Evolutionary conservation across 1,140 invertebrate genomes (phyloP).

Genomic region (Hylaeus volcanicus): DNA sequence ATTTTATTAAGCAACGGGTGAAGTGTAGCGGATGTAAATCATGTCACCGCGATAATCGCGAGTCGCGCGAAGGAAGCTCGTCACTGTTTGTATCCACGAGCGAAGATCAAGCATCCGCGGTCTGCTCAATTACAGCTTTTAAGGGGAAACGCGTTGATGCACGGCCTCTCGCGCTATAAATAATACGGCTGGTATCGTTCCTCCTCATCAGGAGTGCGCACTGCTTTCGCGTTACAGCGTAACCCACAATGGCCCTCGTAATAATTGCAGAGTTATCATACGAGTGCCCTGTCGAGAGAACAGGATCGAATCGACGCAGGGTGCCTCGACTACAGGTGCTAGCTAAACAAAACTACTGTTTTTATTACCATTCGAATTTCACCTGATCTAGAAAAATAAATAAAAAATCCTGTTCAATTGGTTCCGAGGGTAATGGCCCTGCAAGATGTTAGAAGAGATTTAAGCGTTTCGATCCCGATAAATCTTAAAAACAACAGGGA

Average conservation of each 20-base stretch:
- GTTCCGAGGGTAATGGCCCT: too few relatives aligned
- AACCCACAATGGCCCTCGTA: slow-evolving; percentile 28
- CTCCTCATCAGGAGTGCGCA: slow-evolving; percentile 43
- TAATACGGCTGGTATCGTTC: slow-evolving; percentile 47
- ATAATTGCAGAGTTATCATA: slow-evolving; percentile 51
- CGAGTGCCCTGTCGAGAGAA: slow-evolving; percentile 20
- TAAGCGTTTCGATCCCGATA: too few relatives aligned
- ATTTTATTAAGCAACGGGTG: neutral
- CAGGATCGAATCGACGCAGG: neutral
- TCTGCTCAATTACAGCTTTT: slow-evolving; percentile 43
- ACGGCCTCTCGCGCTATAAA: slow-evolving; percentile 46
- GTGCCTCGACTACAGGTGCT: too few relatives aligned
- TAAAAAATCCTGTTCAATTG: too few relatives aligned
- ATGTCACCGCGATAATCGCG: neutral
- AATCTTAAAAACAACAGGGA: too few relatives aligned
- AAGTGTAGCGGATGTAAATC: neutral
- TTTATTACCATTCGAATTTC: too few relatives aligned
- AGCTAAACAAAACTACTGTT: too few relatives aligned
- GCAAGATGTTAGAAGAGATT: too few relatives aligned
- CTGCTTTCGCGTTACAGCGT: slow-evolving; percentile 42
- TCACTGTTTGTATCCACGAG: neutral
- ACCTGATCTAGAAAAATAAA: too few relatives aligned
- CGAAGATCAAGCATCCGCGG: too few relatives aligned
- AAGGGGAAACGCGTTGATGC: slow-evolving; percentile 27
- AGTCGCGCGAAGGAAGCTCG: neutral